These are phyloP conservation scores for Aplysia californica DNA, from an alignment of 1,140 invertebrate species.

Conservation along the genomic window DNA sequence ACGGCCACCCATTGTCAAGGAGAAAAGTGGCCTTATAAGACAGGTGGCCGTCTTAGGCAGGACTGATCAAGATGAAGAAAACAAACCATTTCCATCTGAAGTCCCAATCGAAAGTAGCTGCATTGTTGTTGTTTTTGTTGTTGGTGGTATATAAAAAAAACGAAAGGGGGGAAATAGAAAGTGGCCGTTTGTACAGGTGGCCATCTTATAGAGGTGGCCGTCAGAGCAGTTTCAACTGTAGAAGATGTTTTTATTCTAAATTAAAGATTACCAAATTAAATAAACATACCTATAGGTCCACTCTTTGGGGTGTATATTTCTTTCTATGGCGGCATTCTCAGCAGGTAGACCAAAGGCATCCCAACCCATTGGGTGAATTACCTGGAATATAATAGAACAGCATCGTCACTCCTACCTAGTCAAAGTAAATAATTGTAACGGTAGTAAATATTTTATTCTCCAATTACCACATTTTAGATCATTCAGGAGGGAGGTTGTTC, in stretches of 20 bases:
- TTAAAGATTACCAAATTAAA: not conserved
- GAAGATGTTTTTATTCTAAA: not conserved
- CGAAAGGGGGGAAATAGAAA: too few relatives aligned
- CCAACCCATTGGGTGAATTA: constrained; percentile 86
- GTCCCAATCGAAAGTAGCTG: too few relatives aligned
- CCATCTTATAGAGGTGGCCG: not conserved
- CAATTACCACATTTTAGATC: too few relatives aligned
- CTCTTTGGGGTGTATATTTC: constrained; percentile 78
- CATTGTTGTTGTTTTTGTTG: too few relatives aligned
- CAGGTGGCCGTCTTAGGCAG: too few relatives aligned
- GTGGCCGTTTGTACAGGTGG: not conserved
- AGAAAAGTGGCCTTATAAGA: too few relatives aligned
- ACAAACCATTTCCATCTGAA: too few relatives aligned
- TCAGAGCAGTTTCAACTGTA: too few relatives aligned
- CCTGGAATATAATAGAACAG: constrained; percentile 27
- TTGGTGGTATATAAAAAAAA: too few relatives aligned
- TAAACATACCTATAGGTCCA: constrained; percentile 81
- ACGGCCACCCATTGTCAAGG: too few relatives aligned
- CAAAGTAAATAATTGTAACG: not conserved
- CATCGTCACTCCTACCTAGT: not conserved
- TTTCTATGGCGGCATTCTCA: constrained; percentile 97
- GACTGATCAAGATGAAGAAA: too few relatives aligned
- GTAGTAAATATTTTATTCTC: not conserved
- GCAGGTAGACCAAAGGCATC: constrained; percentile 99
- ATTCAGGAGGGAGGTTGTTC: too few relatives aligned